These are phyloP conservation scores for Gibbula magus DNA, from an alignment of 2,888 invertebrate genomes.

Conservation along the genomic window DNA sequence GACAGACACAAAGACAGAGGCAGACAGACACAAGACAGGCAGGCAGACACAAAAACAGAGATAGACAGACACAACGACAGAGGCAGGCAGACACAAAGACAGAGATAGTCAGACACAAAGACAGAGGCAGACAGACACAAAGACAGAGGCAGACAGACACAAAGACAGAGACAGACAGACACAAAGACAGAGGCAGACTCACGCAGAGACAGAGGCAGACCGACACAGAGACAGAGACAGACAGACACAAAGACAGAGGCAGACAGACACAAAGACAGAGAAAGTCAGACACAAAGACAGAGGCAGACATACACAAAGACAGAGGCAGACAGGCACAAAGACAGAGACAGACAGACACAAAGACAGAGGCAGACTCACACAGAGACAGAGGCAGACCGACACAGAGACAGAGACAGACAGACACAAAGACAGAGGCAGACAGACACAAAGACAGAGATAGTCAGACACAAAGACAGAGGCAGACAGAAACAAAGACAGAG, in stretches of 20 bases:
- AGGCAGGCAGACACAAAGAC: neutral
- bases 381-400: too few species aligned
- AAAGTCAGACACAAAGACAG: too few species aligned
- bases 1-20: neutral
- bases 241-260: too few species aligned
- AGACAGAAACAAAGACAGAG: neutral
- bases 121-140: neutral
- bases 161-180: neutral
- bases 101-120: neutral
- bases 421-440: neutral
- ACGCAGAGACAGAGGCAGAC: neutral
- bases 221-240: too few species aligned
- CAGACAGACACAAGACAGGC: neutral
- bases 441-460: too few species aligned
- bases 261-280: too few species aligned
- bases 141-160: neutral
- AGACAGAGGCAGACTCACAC: too few species aligned
- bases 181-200: neutral
- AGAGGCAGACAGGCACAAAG: neutral
- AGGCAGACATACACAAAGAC: neutral
- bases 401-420: neutral
- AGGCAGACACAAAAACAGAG: too few species aligned
- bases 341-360: too few species aligned
- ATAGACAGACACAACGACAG: neutral
- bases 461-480: too few species aligned